Evolutionary conservation across 53 echinoderm and acorn worm genomes (phyloP), one percentile per base, ranked within the genome.

Genomic region (Luidia sarsii): DNA sequence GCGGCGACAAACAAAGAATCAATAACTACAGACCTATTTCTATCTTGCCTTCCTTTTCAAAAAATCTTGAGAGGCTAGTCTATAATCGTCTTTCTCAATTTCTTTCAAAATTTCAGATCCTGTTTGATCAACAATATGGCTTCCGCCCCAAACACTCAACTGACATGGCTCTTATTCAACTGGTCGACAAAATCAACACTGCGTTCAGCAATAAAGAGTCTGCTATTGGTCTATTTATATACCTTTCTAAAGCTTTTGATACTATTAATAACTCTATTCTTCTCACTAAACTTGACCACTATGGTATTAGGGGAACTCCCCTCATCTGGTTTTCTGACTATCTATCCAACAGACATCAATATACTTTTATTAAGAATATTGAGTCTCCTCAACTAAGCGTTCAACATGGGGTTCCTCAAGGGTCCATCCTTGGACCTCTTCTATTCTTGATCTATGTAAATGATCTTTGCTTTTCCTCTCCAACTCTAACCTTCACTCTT

Each of bases 201-300:
- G 16, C 51, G 15, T 51, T 51, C 51, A 51, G 51, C 16, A 51
- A 51, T 51, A 51, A 15, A 51, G 18, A 15, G 3, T 15, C 7
- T 51, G 16, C 51, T 7, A 20, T 20, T 20, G 6, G 51, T 51
- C 18, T 51, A 9, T 51, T 51, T 20, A 51, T 16, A 3, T 7
- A 51, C 20, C 51, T 7, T 15, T 51, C 51, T 15, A 51, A 51
- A 51, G 51, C 51, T 51, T 51, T 51, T 7, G 51, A 51, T 16
- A 51, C 51, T 51, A 51, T 51, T 51, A 51, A 51, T 51, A 16
- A 51, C 20, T 51, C 51, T 51, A 51, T 51, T 51, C 51, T 51
- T 51, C 51, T 51, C 18, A 18, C 51, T 3, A 51, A 51, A 51
- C 51, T 51, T 20, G 51, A 51, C 51, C 20, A 16, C 51, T 51